phyloP scores from a whole-genome alignment of 2,113 vertebrate genomes.

The Mola mola region DNA sequence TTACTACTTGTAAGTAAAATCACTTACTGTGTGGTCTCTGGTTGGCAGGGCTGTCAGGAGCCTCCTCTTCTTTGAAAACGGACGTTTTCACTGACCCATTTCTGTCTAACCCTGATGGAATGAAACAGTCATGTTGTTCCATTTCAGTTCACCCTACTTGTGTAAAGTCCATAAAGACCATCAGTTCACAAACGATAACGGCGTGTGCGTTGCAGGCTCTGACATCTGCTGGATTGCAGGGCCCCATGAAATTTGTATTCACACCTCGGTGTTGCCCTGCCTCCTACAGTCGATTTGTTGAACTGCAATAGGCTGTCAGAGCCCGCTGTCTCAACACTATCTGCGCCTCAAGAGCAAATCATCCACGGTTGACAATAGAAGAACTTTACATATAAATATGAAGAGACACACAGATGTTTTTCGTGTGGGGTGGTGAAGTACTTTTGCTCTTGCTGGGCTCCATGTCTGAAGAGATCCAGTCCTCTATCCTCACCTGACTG shows the following conservation, averaged over 20 bases:
- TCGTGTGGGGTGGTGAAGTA: constrained; percentile 18
- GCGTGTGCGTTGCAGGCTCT: no score
- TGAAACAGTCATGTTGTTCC: not conserved
- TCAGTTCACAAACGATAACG: no score
- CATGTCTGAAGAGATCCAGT: constrained; percentile 81
- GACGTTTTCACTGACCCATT: not conserved
- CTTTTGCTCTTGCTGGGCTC: constrained; percentile 72
- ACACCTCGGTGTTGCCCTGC: constrained; percentile 30
- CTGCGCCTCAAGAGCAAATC: constrained; percentile 34
- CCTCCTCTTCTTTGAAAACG: not conserved
- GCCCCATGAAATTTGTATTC: constrained; percentile 11
- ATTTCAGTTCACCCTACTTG: no score
- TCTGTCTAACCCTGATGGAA: constrained; percentile 7
- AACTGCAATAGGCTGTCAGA: constrained; percentile 41
- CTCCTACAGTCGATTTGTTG: constrained; percentile 27
- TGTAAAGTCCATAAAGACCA: no score
- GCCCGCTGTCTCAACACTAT: constrained; percentile 38
- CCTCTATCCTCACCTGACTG: constrained; percentile 55
- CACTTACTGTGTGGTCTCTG: constrained; percentile 45
- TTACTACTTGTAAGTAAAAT: not conserved
- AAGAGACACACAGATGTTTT: not conserved
- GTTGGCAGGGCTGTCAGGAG: constrained; percentile 5
- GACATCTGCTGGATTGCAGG: constrained; percentile 46
- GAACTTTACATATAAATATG: not conserved
- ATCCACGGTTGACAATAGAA: not conserved